Evolutionary conservation across 2,113 vertebrate genomes (phyloP).

Genomic region (Trichomycterus rosablanca): DNA sequence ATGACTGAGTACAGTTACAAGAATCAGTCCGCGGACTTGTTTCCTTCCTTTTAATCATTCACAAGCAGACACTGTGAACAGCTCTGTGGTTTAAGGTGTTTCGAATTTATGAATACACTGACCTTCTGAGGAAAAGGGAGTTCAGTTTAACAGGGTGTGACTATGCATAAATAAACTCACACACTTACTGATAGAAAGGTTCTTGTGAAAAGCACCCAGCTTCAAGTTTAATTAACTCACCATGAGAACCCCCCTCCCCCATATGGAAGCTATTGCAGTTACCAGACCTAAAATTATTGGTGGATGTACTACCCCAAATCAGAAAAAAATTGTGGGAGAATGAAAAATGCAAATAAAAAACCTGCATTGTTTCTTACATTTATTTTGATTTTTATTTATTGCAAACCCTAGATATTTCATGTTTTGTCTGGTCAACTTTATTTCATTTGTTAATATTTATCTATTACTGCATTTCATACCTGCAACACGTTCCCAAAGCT

Average conservation of each 20-base stretch:
- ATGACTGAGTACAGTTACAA: conserved; percentile 31
- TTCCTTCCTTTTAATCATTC: conserved; percentile 11
- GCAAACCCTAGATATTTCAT: no score
- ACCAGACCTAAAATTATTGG: no score
- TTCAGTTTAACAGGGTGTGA: not conserved
- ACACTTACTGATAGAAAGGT: not conserved
- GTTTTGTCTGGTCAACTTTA: no score
- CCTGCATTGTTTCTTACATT: no score
- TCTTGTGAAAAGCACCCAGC: conserved; percentile 27
- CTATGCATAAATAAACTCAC: conserved; percentile 1
- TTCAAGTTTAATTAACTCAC: not conserved
- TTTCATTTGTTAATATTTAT: no score
- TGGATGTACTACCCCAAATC: no score
- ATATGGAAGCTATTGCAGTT: no score
- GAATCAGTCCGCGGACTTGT: conserved; percentile 23
- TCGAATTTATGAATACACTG: conserved; percentile 8
- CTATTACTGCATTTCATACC: no score
- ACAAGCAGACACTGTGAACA: not conserved
- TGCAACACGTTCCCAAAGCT: no score
- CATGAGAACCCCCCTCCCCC: not conserved
- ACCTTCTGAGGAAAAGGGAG: conserved; percentile 23
- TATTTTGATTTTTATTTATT: no score
- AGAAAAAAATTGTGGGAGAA: no score
- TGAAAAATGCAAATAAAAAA: no score
- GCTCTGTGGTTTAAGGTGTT: conserved; percentile 36